Evolutionary conservation across 2,888 invertebrate genomes (phyloP).

Genomic region (Acanthosoma haemorrhoidale): DNA sequence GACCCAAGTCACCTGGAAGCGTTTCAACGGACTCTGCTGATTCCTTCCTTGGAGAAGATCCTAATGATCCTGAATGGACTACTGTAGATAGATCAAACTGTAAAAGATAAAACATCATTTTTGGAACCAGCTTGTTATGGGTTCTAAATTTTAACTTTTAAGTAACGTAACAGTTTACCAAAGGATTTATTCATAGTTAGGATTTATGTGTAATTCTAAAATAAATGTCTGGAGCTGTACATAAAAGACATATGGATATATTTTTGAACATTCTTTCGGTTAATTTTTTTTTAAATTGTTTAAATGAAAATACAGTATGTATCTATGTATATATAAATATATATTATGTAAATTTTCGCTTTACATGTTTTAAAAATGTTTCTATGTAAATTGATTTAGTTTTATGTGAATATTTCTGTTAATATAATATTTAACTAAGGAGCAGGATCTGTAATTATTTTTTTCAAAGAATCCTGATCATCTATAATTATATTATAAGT

Average conservation of each 20-base stretch:
- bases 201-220: conserved; percentile 1
- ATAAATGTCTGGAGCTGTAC: neutral
- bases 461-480: neutral
- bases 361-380: conserved; percentile 27
- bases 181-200: conserved; percentile 24
- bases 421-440: neutral
- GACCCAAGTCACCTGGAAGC: conserved; percentile 48
- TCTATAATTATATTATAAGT: neutral
- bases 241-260: conserved; percentile 23
- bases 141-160: conserved; percentile 9
- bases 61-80: conserved; percentile 81
- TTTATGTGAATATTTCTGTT: neutral
- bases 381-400: conserved; percentile 9
- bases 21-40: conserved; percentile 53
- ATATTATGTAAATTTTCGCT: conserved; percentile 27
- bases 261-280: conserved; percentile 13
- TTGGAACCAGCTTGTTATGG: conserved; percentile 7
- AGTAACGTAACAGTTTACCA: conserved; percentile 21
- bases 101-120: conserved; percentile 33
- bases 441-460: neutral
- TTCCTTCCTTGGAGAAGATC: conserved; percentile 57
- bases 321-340: conserved; percentile 14
- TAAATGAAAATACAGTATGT: neutral
- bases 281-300: neutral
- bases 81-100: conserved; percentile 29